phyloP scores from a whole-genome alignment of 2,797 vertebrate species.

The Pseudotriccus pelzelni region DNA sequence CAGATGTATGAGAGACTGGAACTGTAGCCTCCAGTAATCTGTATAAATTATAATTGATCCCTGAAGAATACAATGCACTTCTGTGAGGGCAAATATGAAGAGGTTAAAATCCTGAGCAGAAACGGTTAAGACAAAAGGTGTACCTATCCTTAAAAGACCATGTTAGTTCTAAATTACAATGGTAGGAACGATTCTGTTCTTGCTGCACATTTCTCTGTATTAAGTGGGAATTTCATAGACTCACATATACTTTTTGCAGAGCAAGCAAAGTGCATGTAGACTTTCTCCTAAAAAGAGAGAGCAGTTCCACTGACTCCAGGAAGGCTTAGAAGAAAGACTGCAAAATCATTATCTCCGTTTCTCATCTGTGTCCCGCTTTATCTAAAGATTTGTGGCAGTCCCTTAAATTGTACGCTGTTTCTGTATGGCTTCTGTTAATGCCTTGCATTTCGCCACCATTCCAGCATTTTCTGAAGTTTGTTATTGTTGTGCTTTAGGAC shows the following conservation, averaged over 20 bases:
- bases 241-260: neutral
- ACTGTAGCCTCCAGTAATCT: neutral
- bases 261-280: rapidly evolving
- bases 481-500: neutral
- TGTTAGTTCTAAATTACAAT: neutral
- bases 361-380: neutral
- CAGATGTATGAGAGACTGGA: neutral
- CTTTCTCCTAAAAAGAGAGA: neutral
- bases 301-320: neutral
- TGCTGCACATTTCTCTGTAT: neutral
- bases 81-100: neutral
- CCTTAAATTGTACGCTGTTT: neutral
- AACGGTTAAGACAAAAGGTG: neutral
- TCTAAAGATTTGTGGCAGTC: neutral
- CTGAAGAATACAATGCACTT: neutral
- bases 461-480: neutral
- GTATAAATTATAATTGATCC: neutral
- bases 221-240: neutral
- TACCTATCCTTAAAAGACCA: neutral
- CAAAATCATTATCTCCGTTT: neutral
- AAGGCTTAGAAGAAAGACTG: neutral
- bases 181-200: neutral
- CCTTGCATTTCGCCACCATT: neutral
- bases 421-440: neutral
- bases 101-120: neutral